A percentile compares a stretch with the other conserved stretches of the same genome.
Evolutionary conservation across 2,888 invertebrate genomes (phyloP).

Genomic region (Amphipyra berbera): DNA sequence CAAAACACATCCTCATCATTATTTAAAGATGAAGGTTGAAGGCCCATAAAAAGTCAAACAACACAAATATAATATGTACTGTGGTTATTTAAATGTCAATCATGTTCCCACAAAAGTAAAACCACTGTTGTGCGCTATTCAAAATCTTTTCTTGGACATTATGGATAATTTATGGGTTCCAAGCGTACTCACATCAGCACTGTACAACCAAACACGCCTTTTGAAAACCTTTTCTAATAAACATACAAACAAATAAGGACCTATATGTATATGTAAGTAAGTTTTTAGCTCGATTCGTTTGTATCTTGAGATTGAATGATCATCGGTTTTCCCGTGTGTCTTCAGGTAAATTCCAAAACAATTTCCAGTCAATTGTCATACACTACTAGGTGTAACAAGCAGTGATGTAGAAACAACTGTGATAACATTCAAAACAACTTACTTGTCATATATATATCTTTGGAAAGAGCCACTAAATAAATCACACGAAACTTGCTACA

Average conservation of each 20-base stretch:
- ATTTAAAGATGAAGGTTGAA: no score
- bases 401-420: not conserved
- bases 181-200: conserved; percentile 58
- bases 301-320: no score
- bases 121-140: conserved; percentile 30
- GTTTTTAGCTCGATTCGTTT: conserved; percentile 13
- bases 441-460: not conserved
- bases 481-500: conserved; percentile 35
- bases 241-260: conserved; percentile 47
- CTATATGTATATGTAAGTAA: conserved; percentile 33
- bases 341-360: no score
- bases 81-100: not conserved
- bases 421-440: not conserved
- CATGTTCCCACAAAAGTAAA: conserved; percentile 22
- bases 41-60: no score
- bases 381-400: not conserved
- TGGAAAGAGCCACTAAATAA: conserved; percentile 7
- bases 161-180: conserved; percentile 61
- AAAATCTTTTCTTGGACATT: conserved; percentile 53
- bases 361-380: no score
- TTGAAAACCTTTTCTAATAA: conserved; percentile 50
- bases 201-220: conserved; percentile 53
- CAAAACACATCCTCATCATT: no score
- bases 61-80: no score
- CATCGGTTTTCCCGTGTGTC: no score